These are phyloP conservation scores for Heliconius ethilla DNA, from an alignment of 2,888 invertebrate genomes.

Conservation along the genomic window DNA sequence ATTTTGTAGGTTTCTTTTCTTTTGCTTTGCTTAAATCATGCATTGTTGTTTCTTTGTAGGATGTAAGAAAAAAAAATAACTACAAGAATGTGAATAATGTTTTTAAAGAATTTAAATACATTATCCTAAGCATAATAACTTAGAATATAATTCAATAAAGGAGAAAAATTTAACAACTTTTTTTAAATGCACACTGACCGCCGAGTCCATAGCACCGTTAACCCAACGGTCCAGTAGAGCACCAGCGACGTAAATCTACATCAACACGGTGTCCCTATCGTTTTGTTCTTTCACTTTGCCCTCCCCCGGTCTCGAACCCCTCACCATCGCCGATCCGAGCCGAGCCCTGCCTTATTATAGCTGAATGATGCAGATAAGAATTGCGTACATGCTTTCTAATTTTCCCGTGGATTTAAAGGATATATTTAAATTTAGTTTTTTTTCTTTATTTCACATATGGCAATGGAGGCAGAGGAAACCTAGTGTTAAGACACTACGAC, in stretches of 20 bases:
- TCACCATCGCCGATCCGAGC: conserved; percentile 31
- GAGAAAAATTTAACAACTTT: no score
- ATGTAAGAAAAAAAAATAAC: no score
- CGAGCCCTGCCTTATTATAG: conserved; percentile 46
- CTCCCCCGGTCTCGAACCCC: conserved; percentile 39
- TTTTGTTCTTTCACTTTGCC: conserved; percentile 71
- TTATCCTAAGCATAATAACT: no score
- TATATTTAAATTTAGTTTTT: not conserved
- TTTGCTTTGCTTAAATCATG: no score
- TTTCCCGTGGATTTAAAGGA: conserved; percentile 16
- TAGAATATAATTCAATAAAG: no score
- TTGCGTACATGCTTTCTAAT: conserved; percentile 23
- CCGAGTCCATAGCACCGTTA: conserved; percentile 48
- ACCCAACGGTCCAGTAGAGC: conserved; percentile 72
- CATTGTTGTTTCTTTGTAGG: no score
- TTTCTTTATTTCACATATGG: not conserved
- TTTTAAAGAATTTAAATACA: no score
- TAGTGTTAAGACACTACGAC: not conserved
- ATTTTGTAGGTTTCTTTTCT: no score
- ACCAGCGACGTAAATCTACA: conserved; percentile 77
- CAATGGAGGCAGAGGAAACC: not conserved
- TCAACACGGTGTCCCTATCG: conserved; percentile 74
- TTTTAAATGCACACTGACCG: no score
- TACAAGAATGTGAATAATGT: no score
- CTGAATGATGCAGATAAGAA: conserved; percentile 41